phyloP scores from a whole-genome alignment of 53 echinoderm and acorn worm genomes.

The Antedon mediterranea region DNA sequence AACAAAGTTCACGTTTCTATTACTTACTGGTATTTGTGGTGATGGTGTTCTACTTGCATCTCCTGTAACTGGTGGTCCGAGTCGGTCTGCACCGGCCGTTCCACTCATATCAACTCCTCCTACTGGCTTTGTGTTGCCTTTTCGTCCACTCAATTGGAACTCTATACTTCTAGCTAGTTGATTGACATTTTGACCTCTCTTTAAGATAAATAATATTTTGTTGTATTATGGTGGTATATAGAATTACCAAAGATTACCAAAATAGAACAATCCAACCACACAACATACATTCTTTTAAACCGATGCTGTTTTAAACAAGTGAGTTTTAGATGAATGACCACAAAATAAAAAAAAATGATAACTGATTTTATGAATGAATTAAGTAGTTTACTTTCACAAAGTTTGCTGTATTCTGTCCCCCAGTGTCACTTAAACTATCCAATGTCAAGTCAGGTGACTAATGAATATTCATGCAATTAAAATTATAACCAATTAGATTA shows the following conservation, averaged over 20 bases:
- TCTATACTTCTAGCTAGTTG: constrained; percentile 59
- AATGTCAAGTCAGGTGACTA: background rate
- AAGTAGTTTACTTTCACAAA: background rate
- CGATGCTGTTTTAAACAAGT: no score
- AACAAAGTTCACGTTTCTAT: no score
- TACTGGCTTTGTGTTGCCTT: constrained; percentile 46
- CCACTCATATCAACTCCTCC: constrained; percentile 73
- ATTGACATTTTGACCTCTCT: constrained; percentile 59
- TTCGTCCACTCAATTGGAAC: constrained; percentile 46
- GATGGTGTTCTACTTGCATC: constrained; percentile 33
- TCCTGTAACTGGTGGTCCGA: constrained; percentile 16
- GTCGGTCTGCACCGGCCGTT: constrained; percentile 26
- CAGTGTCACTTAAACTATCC: background rate
- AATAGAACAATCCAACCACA: no score
- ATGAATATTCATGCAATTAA: background rate
- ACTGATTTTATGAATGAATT: no score
- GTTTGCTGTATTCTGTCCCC: background rate
- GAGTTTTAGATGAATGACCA: no score
- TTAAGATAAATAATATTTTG: no score
- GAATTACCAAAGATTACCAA: no score
- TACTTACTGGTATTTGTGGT: constrained; percentile 90
- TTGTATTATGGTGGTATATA: no score
- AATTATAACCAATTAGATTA: background rate
- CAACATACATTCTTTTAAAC: no score
- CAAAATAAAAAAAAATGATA: no score